phyloP scores from a whole-genome alignment of 2,113 vertebrate species.

The Bungarus multicinctus region DNA sequence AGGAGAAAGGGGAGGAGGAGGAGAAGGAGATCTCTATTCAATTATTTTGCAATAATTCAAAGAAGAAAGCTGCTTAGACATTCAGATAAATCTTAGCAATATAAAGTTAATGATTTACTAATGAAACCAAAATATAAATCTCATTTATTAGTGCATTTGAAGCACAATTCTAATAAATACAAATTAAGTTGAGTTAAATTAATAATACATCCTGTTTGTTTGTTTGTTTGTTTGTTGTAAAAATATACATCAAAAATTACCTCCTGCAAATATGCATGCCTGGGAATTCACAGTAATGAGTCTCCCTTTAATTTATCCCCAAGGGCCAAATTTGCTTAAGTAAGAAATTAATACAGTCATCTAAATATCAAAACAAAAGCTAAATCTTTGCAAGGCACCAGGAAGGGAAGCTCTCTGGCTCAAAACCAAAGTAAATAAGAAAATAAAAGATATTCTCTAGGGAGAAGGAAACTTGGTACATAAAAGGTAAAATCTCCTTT shows the following conservation, averaged over 20 bases:
- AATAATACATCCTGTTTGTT: background rate
- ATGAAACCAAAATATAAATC: background rate
- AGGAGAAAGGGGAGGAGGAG: background rate
- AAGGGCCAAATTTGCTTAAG: background rate
- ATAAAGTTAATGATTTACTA: background rate
- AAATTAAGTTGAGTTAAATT: background rate
- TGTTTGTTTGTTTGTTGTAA: background rate
- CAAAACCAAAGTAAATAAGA: background rate
- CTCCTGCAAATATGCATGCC: background rate
- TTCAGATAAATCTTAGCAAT: background rate
- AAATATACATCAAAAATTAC: background rate
- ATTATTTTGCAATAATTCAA: background rate
- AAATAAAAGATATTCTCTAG: background rate
- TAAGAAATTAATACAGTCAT: background rate
- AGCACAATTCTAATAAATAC: background rate
- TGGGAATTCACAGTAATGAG: background rate
- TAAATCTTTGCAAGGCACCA: background rate
- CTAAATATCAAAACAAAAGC: background rate
- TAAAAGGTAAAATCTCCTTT: background rate
- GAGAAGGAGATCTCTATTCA: background rate
- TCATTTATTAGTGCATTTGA: background rate
- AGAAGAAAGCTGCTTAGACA: background rate
- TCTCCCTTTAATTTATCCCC: background rate
- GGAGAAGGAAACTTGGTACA: background rate
- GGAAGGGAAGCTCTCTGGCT: background rate